phyloP scores from a whole-genome alignment of 1,140 invertebrate species.

The Oreohelix idahoensis region DNA sequence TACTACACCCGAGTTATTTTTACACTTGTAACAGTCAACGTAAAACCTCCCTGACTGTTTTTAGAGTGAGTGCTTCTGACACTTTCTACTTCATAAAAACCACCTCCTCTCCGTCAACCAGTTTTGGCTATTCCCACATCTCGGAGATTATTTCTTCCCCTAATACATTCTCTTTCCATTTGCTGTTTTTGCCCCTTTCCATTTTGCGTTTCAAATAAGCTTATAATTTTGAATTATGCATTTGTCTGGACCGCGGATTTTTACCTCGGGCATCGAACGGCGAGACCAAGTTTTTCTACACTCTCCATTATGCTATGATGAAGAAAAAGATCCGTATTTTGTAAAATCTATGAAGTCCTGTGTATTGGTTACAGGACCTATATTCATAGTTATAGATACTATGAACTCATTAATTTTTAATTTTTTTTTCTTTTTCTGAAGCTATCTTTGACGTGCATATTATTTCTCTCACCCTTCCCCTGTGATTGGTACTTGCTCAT shows the following conservation, averaged over 20 bases:
- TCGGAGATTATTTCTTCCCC: not conserved
- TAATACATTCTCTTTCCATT: not conserved
- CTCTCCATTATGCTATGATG: not conserved
- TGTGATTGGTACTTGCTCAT: too few species aligned
- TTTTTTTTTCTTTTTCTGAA: not conserved
- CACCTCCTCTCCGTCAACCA: not conserved
- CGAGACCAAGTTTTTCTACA: not conserved
- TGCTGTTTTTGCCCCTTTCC: too few species aligned
- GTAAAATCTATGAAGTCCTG: not conserved
- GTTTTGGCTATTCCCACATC: not conserved
- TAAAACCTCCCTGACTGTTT: not conserved
- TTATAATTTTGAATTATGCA: conserved; percentile 13
- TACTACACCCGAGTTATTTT: not conserved
- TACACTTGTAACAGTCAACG: not conserved
- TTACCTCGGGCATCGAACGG: not conserved
- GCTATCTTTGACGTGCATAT: not conserved
- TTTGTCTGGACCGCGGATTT: not conserved
- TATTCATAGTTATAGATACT: not conserved
- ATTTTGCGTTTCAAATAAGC: conserved; percentile 2
- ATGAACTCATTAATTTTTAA: not conserved
- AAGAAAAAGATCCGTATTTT: not conserved
- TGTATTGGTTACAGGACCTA: not conserved
- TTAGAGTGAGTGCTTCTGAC: not conserved
- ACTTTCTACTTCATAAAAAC: not conserved
- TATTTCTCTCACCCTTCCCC: too few species aligned